A percentile compares a stretch with the other conserved stretches of the same genome.
phyloP scores from a whole-genome alignment of 2,888 invertebrate species.

The Bruchidius siliquastri region DNA sequence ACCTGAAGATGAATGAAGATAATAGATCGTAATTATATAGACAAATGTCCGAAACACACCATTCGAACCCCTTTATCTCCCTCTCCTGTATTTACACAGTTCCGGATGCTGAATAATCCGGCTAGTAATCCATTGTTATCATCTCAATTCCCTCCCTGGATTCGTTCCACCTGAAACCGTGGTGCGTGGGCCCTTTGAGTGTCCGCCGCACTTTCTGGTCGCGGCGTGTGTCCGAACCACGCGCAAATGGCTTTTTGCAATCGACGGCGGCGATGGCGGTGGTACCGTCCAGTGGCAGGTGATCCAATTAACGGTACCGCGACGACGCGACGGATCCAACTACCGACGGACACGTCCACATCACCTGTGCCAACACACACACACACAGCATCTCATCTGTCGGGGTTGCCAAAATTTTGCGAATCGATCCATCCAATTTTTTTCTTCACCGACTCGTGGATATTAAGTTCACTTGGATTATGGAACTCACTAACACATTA shows the following conservation, averaged over 20 bases:
- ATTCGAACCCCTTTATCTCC: too few species aligned
- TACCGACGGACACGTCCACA: conserved; percentile 20
- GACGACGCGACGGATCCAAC: background rate
- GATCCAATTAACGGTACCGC: conserved; percentile 47
- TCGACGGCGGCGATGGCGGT: background rate
- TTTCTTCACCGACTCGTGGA: too few species aligned
- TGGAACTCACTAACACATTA: too few species aligned
- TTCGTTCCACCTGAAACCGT: too few species aligned
- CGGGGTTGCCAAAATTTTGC: background rate
- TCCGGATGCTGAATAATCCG: too few species aligned
- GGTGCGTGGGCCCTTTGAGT: background rate
- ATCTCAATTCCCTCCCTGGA: too few species aligned
- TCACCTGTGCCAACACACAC: conserved; percentile 41
- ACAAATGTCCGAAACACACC: too few species aligned
- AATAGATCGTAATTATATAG: too few species aligned
- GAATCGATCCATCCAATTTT: background rate
- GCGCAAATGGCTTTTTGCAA: conserved; percentile 17
- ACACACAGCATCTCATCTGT: background rate
- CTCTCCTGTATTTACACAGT: too few species aligned
- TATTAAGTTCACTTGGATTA: too few species aligned
- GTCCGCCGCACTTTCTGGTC: background rate
- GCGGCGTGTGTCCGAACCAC: background rate
- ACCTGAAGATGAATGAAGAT: too few species aligned
- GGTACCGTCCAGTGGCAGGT: conserved; percentile 33
- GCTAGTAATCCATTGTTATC: too few species aligned